These are phyloP conservation scores for Apis florea DNA, from an alignment of 1,140 invertebrate species.

Conservation along the genomic window DNA sequence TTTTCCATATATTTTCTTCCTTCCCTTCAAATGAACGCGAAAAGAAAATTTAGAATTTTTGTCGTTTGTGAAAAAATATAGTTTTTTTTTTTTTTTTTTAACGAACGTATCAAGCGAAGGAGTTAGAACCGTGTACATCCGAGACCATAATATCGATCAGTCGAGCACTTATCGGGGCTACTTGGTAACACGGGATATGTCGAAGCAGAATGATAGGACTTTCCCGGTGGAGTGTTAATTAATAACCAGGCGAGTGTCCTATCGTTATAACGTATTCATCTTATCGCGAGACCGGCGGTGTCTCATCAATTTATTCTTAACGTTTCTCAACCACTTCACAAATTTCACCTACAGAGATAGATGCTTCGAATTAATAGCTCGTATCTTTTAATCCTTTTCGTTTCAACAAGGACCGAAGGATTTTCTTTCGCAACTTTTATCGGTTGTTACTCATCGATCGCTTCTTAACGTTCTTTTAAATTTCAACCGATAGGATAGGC, in stretches of 20 bases:
- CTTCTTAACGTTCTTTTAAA: background rate
- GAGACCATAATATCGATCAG: conserved; percentile 44
- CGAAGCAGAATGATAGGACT: conserved; percentile 49
- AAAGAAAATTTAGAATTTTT: background rate
- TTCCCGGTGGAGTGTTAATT: conserved; percentile 64
- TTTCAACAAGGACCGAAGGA: conserved; percentile 3
- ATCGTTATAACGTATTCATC: conserved; percentile 67
- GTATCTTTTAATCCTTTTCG: conserved; percentile 46
- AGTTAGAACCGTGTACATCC: background rate
- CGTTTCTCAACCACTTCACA: conserved; percentile 64
- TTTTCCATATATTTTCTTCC: background rate
- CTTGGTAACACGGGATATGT: conserved; percentile 61
- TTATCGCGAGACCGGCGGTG: conserved; percentile 63
- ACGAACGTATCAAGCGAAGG: background rate
- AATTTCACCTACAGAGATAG: conserved; percentile 67
- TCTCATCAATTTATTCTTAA: conserved; percentile 70
- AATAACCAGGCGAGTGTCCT: conserved; percentile 65
- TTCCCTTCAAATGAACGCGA: too few species aligned
- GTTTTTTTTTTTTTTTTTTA: background rate
- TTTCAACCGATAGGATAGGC: background rate
- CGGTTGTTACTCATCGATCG: background rate
- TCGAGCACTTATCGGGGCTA: conserved; percentile 49
- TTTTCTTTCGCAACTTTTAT: background rate
- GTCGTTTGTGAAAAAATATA: background rate
- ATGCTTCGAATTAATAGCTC: conserved; percentile 67